Conservation (phyloP, 1,140 invertebrate genomes). For the Physella acuta region DNA sequence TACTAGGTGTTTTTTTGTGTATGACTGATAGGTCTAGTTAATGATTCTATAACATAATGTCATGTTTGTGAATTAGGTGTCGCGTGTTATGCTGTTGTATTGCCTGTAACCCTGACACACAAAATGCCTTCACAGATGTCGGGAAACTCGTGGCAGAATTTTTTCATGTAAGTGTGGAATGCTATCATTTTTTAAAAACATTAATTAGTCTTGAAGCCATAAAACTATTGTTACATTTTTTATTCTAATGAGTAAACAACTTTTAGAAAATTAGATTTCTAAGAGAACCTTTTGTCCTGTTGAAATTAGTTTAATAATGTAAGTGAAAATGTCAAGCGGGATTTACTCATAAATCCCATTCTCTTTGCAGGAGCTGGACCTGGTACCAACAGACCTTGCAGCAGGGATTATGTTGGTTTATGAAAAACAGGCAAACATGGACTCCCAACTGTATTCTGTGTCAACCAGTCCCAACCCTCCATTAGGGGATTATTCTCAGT, state of each 20-base stretch:
- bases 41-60: too few species aligned
- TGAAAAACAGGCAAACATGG: conserved; percentile 67
- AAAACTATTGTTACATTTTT: too few species aligned
- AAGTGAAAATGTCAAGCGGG: too few species aligned
- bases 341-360: neutral
- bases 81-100: conserved; percentile 76
- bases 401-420: conserved; percentile 80
- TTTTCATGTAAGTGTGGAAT: conserved; percentile 44
- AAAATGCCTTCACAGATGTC: conserved; percentile 81
- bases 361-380: conserved; percentile 71
- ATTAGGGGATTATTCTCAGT: conserved; percentile 49
- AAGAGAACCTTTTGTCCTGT: too few species aligned
- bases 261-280: too few species aligned
- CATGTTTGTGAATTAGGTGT: too few species aligned
- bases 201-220: too few species aligned
- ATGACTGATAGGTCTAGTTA: too few species aligned
- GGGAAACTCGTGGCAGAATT: conserved; percentile 63
- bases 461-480: conserved; percentile 6
- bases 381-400: conserved; percentile 85
- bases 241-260: too few species aligned
- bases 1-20: too few species aligned
- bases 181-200: too few species aligned
- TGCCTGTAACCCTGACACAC: conserved; percentile 72
- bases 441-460: conserved; percentile 67
- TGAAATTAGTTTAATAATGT: too few species aligned